phyloP scores from a whole-genome alignment of 2,113 vertebrate genomes.

The Jaculus jaculus region DNA sequence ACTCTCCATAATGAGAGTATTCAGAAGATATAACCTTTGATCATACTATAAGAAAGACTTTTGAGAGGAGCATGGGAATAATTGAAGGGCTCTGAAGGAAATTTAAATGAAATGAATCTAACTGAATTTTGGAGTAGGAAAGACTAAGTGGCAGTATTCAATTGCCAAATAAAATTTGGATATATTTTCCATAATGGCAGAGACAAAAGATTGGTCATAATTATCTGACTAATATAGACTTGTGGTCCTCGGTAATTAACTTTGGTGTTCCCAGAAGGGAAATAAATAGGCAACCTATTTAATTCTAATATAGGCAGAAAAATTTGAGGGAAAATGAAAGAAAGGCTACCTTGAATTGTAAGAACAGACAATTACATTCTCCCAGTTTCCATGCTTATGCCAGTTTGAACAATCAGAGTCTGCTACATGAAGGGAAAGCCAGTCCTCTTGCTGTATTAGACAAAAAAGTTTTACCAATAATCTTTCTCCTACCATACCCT shows the following conservation, averaged over 20 bases:
- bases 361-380: too few species aligned
- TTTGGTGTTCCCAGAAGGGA: neutral
- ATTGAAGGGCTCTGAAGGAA: neutral
- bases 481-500: too few species aligned
- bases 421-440: too few species aligned
- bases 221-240: neutral
- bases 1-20: neutral
- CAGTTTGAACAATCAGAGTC: too few species aligned
- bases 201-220: neutral
- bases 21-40: neutral
- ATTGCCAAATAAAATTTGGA: neutral
- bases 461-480: too few species aligned
- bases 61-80: neutral
- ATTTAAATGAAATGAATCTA: neutral
- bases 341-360: too few species aligned
- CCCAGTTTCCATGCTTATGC: too few species aligned
- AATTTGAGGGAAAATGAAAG: too few species aligned
- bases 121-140: neutral
- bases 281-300: neutral
- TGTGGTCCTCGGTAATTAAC: neutral
- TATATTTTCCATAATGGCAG: neutral
- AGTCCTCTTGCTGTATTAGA: too few species aligned
- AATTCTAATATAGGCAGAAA: too few species aligned
- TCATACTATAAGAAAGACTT: neutral
- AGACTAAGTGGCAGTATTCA: neutral